Percentiles rank a stretch among this genome's conserved stretches.
Conservation (phyloP, 2,888 invertebrate species). For the Sthenelais limicola region DNA sequence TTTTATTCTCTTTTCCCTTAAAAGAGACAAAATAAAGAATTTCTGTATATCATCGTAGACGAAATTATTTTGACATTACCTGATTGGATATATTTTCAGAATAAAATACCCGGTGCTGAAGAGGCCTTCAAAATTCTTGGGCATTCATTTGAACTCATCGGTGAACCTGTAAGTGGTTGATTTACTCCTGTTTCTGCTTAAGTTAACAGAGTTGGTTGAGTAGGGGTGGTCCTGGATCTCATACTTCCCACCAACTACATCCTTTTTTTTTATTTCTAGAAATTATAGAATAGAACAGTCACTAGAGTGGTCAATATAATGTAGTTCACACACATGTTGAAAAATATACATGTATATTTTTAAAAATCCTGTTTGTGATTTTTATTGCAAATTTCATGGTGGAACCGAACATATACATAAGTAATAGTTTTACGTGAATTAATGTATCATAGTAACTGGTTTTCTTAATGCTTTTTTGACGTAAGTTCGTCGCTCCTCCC, state of each 20-base stretch:
- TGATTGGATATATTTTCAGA: slow-evolving; percentile 72
- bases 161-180: slow-evolving; percentile 76
- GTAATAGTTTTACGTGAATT: not conserved
- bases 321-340: slow-evolving; percentile 59
- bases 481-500: too few species aligned
- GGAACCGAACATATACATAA: not conserved
- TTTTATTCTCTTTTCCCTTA: not conserved
- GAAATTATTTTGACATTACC: too few species aligned
- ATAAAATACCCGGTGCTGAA: slow-evolving; percentile 94
- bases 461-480: too few species aligned
- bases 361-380: not conserved
- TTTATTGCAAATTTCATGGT: not conserved
- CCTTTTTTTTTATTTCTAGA: too few species aligned
- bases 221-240: too few species aligned
- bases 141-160: slow-evolving; percentile 95
- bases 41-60: too few species aligned
- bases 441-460: too few species aligned
- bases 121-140: slow-evolving; percentile 97
- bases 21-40: not conserved
- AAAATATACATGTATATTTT: not conserved
- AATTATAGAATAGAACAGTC: too few species aligned
- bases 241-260: too few species aligned
- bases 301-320: too few species aligned
- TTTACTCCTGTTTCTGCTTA: not conserved
- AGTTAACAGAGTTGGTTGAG: not conserved